Percentiles rank a stretch among this genome's conserved stretches.
Conservation (phyloP, 2,113 vertebrate species). For the Gracilinanus agilis region DNA sequence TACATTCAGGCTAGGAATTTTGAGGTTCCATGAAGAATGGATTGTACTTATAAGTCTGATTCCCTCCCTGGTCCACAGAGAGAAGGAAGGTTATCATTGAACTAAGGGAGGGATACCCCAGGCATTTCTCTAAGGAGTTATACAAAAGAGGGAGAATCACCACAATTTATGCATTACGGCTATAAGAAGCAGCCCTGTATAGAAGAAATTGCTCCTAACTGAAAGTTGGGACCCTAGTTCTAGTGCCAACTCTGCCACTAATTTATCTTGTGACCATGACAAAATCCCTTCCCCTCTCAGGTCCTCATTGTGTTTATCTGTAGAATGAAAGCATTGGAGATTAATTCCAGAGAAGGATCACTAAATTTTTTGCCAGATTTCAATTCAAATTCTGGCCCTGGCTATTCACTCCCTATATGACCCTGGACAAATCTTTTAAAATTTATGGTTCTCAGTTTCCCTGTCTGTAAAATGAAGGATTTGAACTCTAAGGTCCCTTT, state of each 20-base stretch:
- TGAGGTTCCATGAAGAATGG: constrained; percentile 50
- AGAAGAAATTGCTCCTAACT: background rate
- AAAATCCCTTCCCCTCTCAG: background rate
- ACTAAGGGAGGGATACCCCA: constrained; percentile 51
- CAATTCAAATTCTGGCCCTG: background rate
- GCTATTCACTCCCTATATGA: background rate
- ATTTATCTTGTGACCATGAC: background rate
- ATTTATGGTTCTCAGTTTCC: background rate
- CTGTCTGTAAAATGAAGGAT: background rate
- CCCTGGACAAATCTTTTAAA: background rate
- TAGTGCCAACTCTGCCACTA: background rate
- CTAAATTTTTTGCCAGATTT: background rate
- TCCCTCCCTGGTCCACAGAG: constrained; percentile 51
- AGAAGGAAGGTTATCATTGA: constrained; percentile 59
- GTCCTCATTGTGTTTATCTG: background rate
- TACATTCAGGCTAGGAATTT: constrained; percentile 60
- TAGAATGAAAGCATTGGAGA: background rate
- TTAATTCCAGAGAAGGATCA: background rate
- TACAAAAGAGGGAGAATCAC: constrained; percentile 40
- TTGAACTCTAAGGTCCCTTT: background rate
- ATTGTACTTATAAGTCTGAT: constrained; percentile 71
- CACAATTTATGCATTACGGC: background rate
- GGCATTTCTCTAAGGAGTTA: constrained; percentile 50
- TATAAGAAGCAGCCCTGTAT: background rate
- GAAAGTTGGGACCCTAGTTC: background rate